A percentile compares a stretch with the other conserved stretches of the same genome.
These are phyloP conservation scores for Perca fluviatilis DNA, from an alignment of 2,113 vertebrate species.

Conservation along the genomic window DNA sequence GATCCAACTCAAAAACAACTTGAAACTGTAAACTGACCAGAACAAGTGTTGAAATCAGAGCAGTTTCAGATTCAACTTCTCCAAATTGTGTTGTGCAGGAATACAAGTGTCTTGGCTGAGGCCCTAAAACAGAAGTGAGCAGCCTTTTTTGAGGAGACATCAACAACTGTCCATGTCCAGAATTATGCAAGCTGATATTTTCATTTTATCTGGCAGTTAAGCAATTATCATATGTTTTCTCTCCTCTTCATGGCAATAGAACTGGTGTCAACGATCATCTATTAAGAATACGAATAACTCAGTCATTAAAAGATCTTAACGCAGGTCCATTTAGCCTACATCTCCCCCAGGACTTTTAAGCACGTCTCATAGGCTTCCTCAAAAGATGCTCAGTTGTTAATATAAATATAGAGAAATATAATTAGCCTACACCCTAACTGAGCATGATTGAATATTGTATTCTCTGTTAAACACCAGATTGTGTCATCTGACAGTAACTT, in stretches of 20 bases:
- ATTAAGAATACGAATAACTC: conserved; percentile 5
- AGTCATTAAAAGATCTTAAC: background rate
- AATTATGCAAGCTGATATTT: conserved; percentile 2
- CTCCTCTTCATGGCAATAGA: conserved; percentile 57
- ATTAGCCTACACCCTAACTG: background rate
- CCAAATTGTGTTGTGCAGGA: conserved; percentile 10
- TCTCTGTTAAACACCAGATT: background rate
- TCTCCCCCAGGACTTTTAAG: background rate
- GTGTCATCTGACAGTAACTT: background rate
- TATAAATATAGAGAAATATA: background rate
- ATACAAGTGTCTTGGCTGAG: background rate
- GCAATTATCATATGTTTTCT: conserved; percentile 62
- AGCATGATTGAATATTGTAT: background rate
- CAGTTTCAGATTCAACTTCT: conserved; percentile 54
- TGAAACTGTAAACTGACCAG: conserved; percentile 23
- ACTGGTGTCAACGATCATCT: conserved; percentile 29
- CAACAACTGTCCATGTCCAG: background rate
- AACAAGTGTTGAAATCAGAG: conserved; percentile 51
- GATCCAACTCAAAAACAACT: conserved; percentile 4
- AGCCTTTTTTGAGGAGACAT: background rate
- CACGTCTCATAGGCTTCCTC: background rate
- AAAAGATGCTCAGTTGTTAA: background rate
- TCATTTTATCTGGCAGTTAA: background rate
- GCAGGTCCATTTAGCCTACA: background rate
- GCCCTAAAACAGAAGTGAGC: conserved; percentile 39